Evolutionary conservation across 2,113 vertebrate genomes (phyloP).

Genomic region (Rhineura floridana): DNA sequence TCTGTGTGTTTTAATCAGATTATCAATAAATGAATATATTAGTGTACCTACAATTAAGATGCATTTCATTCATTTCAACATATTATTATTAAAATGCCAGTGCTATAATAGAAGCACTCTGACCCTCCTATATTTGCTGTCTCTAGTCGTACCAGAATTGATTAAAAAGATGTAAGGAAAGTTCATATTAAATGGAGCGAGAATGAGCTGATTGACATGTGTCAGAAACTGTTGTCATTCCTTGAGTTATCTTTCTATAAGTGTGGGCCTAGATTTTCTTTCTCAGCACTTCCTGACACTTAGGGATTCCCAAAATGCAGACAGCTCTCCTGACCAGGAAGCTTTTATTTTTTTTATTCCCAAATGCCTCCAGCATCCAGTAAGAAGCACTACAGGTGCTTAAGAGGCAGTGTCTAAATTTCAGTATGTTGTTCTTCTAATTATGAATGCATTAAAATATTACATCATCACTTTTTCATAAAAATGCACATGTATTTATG

Average conservation of each 20-base stretch:
- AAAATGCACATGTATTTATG: background rate
- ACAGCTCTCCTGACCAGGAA: background rate
- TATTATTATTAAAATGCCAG: background rate
- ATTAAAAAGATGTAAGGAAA: background rate
- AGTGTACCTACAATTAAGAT: background rate
- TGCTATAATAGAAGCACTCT: background rate
- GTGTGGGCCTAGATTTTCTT: background rate
- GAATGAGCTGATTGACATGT: background rate
- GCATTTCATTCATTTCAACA: background rate
- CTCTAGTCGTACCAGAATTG: background rate
- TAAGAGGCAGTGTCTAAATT: background rate
- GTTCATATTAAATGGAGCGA: background rate
- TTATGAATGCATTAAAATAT: background rate
- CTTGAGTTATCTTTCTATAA: background rate
- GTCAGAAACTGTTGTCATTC: background rate
- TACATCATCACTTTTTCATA: background rate
- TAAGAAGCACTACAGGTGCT: background rate
- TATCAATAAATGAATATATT: background rate
- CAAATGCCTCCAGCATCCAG: background rate
- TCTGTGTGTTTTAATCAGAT: background rate
- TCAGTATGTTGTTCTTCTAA: background rate
- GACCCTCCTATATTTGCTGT: background rate
- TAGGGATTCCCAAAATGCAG: background rate
- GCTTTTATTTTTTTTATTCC: background rate
- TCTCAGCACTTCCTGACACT: background rate